phyloP scores from a whole-genome alignment of 2,888 invertebrate genomes.

The Dolichomitus sp. region DNA sequence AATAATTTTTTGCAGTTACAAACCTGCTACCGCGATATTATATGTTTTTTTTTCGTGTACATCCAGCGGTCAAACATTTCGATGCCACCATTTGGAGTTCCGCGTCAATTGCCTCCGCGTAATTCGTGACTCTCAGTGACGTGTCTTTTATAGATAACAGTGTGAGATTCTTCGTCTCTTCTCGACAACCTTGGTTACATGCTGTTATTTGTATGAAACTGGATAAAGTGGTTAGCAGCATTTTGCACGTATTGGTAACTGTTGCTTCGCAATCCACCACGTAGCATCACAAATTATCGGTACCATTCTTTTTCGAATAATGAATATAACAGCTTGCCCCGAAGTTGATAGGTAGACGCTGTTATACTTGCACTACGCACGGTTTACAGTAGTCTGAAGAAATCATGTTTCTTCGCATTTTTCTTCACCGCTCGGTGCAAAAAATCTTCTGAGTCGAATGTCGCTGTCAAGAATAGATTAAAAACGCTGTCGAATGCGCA shows the following conservation, averaged over 20 bases:
- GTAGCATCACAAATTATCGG: neutral
- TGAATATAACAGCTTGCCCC: constrained; percentile 1
- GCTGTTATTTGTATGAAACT: constrained; percentile 1
- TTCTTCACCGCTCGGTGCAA: neutral
- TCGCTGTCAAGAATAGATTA: neutral
- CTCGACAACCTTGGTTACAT: neutral
- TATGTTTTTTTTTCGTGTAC: too few relatives aligned
- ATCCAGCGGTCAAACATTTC: too few relatives aligned
- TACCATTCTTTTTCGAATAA: constrained; percentile 1
- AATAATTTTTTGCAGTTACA: too few relatives aligned
- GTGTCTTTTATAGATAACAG: constrained; percentile 9
- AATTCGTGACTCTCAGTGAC: neutral
- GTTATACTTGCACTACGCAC: too few relatives aligned
- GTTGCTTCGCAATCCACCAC: constrained; percentile 16
- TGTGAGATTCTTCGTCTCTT: neutral
- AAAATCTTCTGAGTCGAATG: constrained; percentile 10
- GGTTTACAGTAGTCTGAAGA: neutral
- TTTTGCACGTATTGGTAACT: neutral
- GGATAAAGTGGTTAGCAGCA: neutral
- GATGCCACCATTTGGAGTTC: too few relatives aligned
- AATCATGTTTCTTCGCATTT: neutral
- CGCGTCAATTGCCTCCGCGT: too few relatives aligned
- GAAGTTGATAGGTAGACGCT: too few relatives aligned
- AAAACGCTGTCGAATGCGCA: constrained; percentile 15
- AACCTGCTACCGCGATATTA: too few relatives aligned